Evolutionary conservation across 2,888 invertebrate species (phyloP).

Genomic region (Cephonodes hylas): DNA sequence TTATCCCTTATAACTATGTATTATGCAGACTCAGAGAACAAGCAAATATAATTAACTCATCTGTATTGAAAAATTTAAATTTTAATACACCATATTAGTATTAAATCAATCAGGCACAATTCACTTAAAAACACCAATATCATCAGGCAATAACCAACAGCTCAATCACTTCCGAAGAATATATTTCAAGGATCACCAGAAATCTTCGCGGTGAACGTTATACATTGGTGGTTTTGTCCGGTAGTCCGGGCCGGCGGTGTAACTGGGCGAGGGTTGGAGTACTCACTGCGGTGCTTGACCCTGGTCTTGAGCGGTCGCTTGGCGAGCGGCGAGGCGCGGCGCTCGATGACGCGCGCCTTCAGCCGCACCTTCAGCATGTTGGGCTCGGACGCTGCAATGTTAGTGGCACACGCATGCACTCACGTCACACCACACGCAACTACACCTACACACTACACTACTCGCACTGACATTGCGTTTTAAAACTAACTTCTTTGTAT

Average conservation of each 20-base stretch:
- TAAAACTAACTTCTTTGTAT: neutral
- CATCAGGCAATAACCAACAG: no score
- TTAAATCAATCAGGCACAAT: no score
- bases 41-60: no score
- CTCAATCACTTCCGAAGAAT: no score
- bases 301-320: slow-evolving; percentile 88
- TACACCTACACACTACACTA: neutral
- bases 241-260: neutral
- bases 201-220: no score
- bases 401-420: slow-evolving; percentile 68
- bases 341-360: slow-evolving; percentile 97
- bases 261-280: slow-evolving; percentile 36
- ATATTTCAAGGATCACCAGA: no score
- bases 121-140: no score
- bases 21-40: no score
- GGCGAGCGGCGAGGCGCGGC: slow-evolving; percentile 95
- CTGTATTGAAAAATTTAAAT: no score
- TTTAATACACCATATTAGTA: no score
- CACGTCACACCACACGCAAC: slow-evolving; percentile 15
- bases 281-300: slow-evolving; percentile 84
- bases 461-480: neutral
- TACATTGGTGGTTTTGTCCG: neutral
- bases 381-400: slow-evolving; percentile 93
- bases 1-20: neutral
- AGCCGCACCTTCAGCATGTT: slow-evolving; percentile 96